Evolutionary conservation across 2,888 invertebrate species (phyloP).

Genomic region (Syrista parreyssii): DNA sequence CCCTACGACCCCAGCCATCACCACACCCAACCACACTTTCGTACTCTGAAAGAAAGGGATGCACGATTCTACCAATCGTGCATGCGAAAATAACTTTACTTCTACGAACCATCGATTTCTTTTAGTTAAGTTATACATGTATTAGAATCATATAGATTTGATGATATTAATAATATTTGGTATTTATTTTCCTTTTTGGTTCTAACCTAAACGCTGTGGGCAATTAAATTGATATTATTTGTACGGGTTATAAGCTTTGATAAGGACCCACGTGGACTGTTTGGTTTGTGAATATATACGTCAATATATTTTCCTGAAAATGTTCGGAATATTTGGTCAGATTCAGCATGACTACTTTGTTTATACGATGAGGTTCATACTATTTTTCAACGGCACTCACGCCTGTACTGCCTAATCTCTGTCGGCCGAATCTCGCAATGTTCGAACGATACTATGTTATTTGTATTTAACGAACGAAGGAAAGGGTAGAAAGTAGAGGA

Average conservation of each 20-base stretch:
- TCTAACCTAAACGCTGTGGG: not conserved
- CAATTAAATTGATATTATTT: not conserved
- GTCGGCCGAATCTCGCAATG: not conserved
- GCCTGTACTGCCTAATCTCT: conserved; percentile 11
- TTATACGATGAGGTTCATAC: conserved; percentile 26
- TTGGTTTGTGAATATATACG: not conserved
- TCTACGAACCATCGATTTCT: not conserved
- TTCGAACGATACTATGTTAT: not conserved
- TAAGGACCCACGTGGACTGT: not conserved
- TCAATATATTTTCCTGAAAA: not conserved
- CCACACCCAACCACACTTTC: not conserved
- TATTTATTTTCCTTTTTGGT: not conserved
- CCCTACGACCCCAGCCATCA: not conserved
- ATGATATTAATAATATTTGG: not conserved
- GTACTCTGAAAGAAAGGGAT: not conserved
- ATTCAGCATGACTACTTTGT: conserved; percentile 22
- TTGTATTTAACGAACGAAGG: conserved; percentile 4
- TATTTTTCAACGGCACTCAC: conserved; percentile 28
- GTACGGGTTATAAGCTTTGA: not conserved
- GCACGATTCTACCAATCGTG: not conserved
- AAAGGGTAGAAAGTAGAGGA: conserved; percentile 7
- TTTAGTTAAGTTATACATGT: not conserved
- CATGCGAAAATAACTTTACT: not conserved
- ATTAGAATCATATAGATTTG: not conserved
- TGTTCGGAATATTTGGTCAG: not conserved